Evolutionary conservation across 2,113 vertebrate species (phyloP).

Genomic region (Diphyllodes magnificus): DNA sequence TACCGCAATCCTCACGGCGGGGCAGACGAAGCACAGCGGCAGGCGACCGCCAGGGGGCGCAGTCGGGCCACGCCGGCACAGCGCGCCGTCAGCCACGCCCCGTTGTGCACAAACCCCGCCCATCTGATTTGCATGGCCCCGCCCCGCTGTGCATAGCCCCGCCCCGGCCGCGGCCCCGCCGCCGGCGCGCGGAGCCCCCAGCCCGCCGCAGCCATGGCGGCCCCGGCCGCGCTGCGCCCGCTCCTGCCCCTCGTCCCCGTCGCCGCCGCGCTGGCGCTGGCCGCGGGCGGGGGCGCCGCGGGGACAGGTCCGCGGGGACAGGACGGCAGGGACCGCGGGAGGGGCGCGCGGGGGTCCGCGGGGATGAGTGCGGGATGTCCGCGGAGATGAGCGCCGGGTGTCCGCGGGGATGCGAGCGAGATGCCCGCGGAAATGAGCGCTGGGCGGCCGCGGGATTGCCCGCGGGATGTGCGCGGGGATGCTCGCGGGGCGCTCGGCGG

Average conservation of each 20-base stretch:
- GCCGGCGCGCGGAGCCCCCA: not conserved
- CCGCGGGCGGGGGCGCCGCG: too few species aligned
- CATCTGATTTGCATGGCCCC: accelerated
- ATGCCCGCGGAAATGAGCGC: not conserved
- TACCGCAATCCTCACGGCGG: too few species aligned
- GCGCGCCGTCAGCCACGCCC: accelerated
- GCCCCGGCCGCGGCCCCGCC: too few species aligned
- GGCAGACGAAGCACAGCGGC: not conserved
- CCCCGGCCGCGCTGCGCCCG: not conserved
- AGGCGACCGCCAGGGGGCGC: not conserved
- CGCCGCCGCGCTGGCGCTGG: not conserved
- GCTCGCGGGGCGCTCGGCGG: not conserved
- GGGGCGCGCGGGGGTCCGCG: not conserved
- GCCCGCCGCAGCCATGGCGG: not conserved
- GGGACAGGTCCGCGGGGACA: not conserved
- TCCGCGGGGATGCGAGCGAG: not conserved
- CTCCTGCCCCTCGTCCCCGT: not conserved
- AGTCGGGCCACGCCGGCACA: accelerated
- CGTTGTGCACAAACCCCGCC: accelerated
- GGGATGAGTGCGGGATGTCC: not conserved
- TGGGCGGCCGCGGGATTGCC: too few species aligned
- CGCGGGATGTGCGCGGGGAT: not conserved
- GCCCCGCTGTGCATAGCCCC: accelerated
- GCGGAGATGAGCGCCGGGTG: not conserved
- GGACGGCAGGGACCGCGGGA: not conserved